Base-by-base conservation (phyloP, 1,140 invertebrate species). In the Centruroides sculpturatus region DNA sequence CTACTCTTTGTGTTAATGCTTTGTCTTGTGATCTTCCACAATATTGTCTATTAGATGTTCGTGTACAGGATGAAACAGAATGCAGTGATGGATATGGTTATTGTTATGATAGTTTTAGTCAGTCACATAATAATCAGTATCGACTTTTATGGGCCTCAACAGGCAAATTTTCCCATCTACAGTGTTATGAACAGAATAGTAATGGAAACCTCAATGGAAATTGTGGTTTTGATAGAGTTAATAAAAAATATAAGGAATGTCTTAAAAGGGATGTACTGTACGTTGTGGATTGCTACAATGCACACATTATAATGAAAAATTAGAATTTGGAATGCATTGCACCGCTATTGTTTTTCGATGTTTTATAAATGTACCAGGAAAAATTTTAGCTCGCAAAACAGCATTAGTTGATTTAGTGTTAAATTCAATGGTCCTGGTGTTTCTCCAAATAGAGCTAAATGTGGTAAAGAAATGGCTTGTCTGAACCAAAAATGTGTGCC, bases 311-410 rank as follows among this genome's bases (percentile, higher is more conserved):
- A 95, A 93, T 73, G 93, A 98, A 71, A 81, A 85, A 53, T 76
- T 98, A 3, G 89, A 95, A 76, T 98, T 97, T 74, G 95, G 95
- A n/a, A 92, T 95, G 83, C 92, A 96, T 73, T 85, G 86, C 0
- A 86, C 92, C 0, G 82, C 92, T 0, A 83, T 83, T 63, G 74
- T 92, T 2, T 85, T 83, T 1, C 85, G 89, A 62, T 85, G 84
- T 12, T 92, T 91, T 72, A 81, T 91, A 56, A 89, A 85, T 66
- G 81, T 80, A 78, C 23, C 80, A 35, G 73, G 69, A 59, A 81
- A 79, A 59, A 85, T 91, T 56, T 84, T 91, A 60, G 82, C 87
- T 0, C 96, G 92, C 72, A 80, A 90, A 49, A 86, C 88, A 0
- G 92, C 89, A 0, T 83, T 93, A 59, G 84, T 96, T 0, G 92